Base-by-base conservation (phyloP, 2,797 vertebrate species). In the Sparidentex hasta region DNA sequence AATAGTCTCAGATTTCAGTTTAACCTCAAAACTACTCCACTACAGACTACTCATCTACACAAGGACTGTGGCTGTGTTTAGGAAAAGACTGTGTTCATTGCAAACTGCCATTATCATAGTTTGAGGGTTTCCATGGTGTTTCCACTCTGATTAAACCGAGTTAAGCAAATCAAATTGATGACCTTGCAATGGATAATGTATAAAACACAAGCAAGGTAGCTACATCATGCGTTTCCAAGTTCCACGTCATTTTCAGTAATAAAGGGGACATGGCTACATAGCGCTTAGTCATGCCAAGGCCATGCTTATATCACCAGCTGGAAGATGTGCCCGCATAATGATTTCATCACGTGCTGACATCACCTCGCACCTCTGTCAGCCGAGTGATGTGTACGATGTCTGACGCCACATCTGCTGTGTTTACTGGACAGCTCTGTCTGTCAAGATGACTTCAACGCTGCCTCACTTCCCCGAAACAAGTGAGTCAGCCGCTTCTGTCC, bases 271-370 rank as follows among this genome's bases (percentile, higher is more conserved):
- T 46, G 23, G 68, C 50, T 50, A 17, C 74, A 48, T 38, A 2
- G 63, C 38, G 56, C 64, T 71, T 56, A 65, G 80, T 81, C 66
- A 75, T 64, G 63, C 47, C 75, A 13, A 64, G 46, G 55, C 64
- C 1, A 1, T 41, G 58, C 59, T 87, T 78, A 85, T 84, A 77
- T 86, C 83, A 87, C 68, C 65, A 12, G 12, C 73, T 80, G 78
- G 81, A 83, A 67, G 85, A 83, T 51, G 71, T 78, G 74, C 65
- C 63, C 41, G 5, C 63, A 66, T 71, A 21, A 74, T 82, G 89
- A 89, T 71, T 82, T 88, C 84, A 90, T 79, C 85, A 66, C 44
- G 16, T n/a, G n/a, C 72, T 89, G 88, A 91, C 85, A 81, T 91
- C 90, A 88, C 63, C 81, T 78, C 44, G 21, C 84, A 81, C 73